Evolutionary conservation across 2,797 vertebrate genomes (phyloP), one percentile per base, ranked within the genome.

Genomic region (Rhodeus uyekii): DNA sequence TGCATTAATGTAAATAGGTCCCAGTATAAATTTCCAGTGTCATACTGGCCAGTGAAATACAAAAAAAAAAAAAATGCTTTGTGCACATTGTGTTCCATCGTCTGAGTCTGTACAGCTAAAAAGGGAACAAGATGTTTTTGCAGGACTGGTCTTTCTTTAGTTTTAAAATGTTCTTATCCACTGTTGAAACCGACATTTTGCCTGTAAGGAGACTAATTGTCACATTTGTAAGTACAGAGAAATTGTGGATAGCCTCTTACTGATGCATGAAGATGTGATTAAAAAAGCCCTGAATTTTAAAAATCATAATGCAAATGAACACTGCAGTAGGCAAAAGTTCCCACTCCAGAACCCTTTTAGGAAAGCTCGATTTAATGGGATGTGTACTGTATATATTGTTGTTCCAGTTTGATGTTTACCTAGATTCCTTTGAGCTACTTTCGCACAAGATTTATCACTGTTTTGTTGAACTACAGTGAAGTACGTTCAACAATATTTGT

Each of bases 321-420:
- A 44, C 22, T 36, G 36, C 8, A 22, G 29, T 34, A 32, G 61
- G 44, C n/a, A 46, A 75, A 63, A 58, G 39, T 89, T 44, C 16
- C 19, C 69, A 67, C 84, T 82, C 81, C 80, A 48, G 75, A 82
- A 79, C 87, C 73, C 72, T 50, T 86, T 50, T 84, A 71, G 84
- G 46, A 88, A 81, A 68, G 84, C 61, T 69, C 80, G 75, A 73
- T 83, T 81, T 24, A n/a, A 29, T 87, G 76, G 67, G 80, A 75
- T 60, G 58, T 76, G 68, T 81, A 88, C 76, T 85, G 88, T 87
- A 81, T 3, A 86, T 19, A 89, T 76, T 81, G 80, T 67, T 32
- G 24, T 90, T 87, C 89, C 90, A 86, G 85, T 86, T 93, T 42
- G 89, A 92, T 94, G 93, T 94, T 94, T 94, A 94, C 94, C 94